Conservation (phyloP, 2,113 vertebrate genomes). For the Mus musculus region DNA sequence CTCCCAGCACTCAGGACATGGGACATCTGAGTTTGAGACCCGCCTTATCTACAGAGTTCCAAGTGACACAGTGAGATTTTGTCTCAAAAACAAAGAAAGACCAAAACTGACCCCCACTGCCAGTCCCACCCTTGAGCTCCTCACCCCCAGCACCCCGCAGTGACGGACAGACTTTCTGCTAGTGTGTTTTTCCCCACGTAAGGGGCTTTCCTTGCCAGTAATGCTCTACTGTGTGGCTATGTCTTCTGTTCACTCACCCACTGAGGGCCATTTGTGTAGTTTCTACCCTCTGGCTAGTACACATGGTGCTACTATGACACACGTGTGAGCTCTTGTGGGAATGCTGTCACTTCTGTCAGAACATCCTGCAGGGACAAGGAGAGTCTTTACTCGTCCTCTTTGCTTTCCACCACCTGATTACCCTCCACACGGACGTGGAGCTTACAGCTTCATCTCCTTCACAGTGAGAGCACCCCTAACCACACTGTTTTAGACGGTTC, state of each 20-base stretch:
- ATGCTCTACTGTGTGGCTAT: neutral
- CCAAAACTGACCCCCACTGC: neutral
- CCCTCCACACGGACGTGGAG: neutral
- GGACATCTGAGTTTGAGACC: neutral
- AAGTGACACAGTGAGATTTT: neutral
- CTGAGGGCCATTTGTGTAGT: neutral
- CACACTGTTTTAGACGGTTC: neutral
- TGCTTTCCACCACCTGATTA: neutral
- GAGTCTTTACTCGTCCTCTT: slow-evolving; percentile 27
- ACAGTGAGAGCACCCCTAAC: neutral
- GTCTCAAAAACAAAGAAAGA: neutral
- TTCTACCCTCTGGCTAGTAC: slow-evolving; percentile 4
- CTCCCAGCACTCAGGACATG: neutral
- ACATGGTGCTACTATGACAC: neutral
- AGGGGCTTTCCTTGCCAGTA: neutral
- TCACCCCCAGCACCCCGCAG: neutral
- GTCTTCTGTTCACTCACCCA: slow-evolving; percentile 12
- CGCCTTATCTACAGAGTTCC: neutral
- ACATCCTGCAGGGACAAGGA: neutral
- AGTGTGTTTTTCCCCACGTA: neutral
- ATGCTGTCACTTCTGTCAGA: neutral
- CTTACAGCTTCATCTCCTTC: neutral
- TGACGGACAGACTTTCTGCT: neutral
- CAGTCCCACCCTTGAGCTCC: neutral
- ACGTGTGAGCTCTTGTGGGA: neutral